Evolutionary conservation across 2,888 invertebrate species (phyloP).

Genomic region (Protophormia terraenovae): DNA sequence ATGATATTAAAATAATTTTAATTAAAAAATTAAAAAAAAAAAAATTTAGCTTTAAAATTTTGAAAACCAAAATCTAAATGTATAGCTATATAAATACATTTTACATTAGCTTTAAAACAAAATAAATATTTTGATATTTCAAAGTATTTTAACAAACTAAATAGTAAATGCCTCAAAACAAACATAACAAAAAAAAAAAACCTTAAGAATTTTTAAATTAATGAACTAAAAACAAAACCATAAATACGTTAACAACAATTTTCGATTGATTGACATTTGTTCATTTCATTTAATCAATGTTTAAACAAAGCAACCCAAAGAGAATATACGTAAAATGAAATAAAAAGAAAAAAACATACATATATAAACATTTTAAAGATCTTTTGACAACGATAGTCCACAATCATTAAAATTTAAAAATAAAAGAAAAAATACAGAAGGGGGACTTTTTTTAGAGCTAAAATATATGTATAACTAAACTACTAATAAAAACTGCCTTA

Average conservation of each 20-base stretch:
- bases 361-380: constrained; percentile 32
- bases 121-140: background rate
- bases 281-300: constrained; percentile 15
- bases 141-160: background rate
- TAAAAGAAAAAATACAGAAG: constrained; percentile 23
- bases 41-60: too few relatives aligned
- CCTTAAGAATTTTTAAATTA: too few relatives aligned
- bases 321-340: background rate
- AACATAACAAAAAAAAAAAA: too few relatives aligned
- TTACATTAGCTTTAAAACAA: background rate
- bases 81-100: background rate
- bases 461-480: too few relatives aligned
- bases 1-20: too few relatives aligned
- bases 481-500: constrained; percentile 4
- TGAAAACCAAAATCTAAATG: too few relatives aligned
- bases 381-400: constrained; percentile 36
- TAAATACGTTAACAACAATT: background rate
- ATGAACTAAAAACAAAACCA: too few relatives aligned
- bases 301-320: background rate
- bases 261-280: constrained; percentile 48
- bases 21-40: too few relatives aligned
- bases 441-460: background rate
- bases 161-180: too few relatives aligned
- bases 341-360: background rate
- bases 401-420: constrained; percentile 27